Evolutionary conservation across 1,140 invertebrate species (phyloP).

Genomic region (Cyclargus thomasi): DNA sequence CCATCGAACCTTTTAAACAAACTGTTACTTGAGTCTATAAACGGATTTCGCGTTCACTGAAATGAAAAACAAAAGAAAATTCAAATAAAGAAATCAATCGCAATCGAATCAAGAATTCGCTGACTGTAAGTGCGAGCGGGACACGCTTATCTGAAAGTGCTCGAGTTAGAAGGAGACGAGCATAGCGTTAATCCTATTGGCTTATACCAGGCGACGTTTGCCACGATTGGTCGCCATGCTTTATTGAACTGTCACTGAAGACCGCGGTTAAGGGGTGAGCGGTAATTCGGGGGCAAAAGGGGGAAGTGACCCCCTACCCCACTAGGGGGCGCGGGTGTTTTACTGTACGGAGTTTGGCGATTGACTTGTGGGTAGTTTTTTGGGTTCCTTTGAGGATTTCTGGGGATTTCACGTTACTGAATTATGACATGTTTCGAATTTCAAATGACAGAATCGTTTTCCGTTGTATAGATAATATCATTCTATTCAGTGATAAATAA

Average conservation of each 20-base stretch:
- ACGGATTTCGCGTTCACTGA: constrained; percentile 31
- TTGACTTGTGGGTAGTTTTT: constrained; percentile 72
- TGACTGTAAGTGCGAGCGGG: constrained; percentile 45
- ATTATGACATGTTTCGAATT: constrained; percentile 21
- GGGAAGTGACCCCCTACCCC: constrained; percentile 26
- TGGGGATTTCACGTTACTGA: constrained; percentile 25
- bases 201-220: constrained; percentile 73
- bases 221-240: constrained; percentile 69
- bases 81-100: constrained; percentile 69
- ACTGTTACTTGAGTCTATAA: constrained; percentile 26
- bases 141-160: constrained; percentile 29
- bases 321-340: constrained; percentile 44
- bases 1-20: not conserved
- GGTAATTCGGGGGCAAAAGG: constrained; percentile 65
- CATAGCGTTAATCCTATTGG: constrained; percentile 71
- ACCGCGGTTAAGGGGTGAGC: constrained; percentile 65
- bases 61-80: constrained; percentile 64
- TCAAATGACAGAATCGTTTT: too few species aligned
- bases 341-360: constrained; percentile 64
- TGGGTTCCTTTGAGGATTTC: constrained; percentile 50
- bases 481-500: too few species aligned
- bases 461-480: too few species aligned
- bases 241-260: constrained; percentile 74
- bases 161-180: constrained; percentile 35
- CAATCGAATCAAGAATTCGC: constrained; percentile 70